Evolutionary conservation across 2,113 vertebrate species (phyloP), one percentile per base, ranked within the genome.

Genomic region (Grantiella picta): DNA sequence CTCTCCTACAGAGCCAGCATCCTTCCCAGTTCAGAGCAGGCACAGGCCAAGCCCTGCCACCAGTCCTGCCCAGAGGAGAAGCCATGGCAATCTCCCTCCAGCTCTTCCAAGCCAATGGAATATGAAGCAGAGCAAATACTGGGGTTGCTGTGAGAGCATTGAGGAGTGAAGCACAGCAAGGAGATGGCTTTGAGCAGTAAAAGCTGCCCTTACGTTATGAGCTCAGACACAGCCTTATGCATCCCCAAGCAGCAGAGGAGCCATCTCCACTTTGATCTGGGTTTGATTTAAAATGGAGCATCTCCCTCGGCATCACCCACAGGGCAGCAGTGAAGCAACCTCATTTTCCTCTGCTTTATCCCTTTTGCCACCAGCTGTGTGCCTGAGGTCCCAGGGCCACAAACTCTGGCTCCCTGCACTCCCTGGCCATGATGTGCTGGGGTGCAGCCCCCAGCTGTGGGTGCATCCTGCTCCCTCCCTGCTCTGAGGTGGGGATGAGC

Each of bases 161-260:
- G 54, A 61, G 6, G 29, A 88, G 36, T 2, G 3, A 82, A 85
- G 57, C 44, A 64, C 63, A 92, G 78, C 81, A 86, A 84, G 76
- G 29, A 90, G 42, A 31, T 31, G 57, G 72, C 66, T 87, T 38
- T 89, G 82, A 88, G 90, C 17, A 65, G 85, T 72, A 94, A 94
- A 86, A 85, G 29, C 75, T 88, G 82, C 73, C 86, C 86, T 92
- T 60, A n/a, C 0, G 0, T 85, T 90, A 88, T 36, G 79, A 94
- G 88, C 63, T 93, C 82, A 93, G 82, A 40, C 66, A 76, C 56
- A 84, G 78, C 77, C 38, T 91, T 81, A 29, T 23, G 75, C 36
- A 79, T 90, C 92, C 94, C 95, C 44, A 40, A 63, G 75, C 75
- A 91, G 85, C 94, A 96, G 79, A 93, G 90, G 49, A 96, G 59